Evolutionary conservation across 1,140 invertebrate genomes (phyloP), one percentile per base, ranked within the genome.

Genomic region (Nomia melanderi): DNA sequence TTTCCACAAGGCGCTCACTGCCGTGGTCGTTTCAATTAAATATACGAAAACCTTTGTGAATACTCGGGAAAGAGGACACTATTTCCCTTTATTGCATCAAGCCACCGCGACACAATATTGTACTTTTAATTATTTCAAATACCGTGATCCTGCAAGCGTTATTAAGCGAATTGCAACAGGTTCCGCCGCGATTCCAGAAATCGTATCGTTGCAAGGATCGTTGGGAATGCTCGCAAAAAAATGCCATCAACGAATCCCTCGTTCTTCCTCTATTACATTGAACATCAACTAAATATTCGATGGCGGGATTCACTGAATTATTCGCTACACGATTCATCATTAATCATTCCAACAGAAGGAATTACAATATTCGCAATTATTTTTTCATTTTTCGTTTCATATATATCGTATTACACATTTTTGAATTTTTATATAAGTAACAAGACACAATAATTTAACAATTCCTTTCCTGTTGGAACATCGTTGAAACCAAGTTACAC

Each of bases 71-170:
- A 25, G 23, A 20, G 59, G 25, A 73, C 27, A 64, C 59, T 59
- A 14, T 39, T 60, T 72, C 41, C 39, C 56, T 60, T 44, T 17
- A 41, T 44, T 14, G 33, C 9, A 20, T 31, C 44, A 17, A 39
- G 0, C 33, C 27, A 25, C 36, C 33, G 71, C 33, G 60, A 29
- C 23, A 54, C 60, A 64, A 73, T 73, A 73, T 73, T 73, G 71
- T 73, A 65, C 71, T 73, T 73, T 73, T 64, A 73, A 73, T 73
- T 73, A 73, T 73, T 64, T 54, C 60, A 47, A 65, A 53, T 62
- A 33, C 71, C 29, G 71, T 65, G 71, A 73, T 64, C 71, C 60
- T 73, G 71, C 36, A 25, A 65, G 60, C 60, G 71, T 64, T 65
- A 65, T 65, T 73, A 73, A 64, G 62, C 44, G 25, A 73, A 73